Base-by-base conservation (phyloP, 2,888 invertebrate genomes). In the Chrysopilus asiliformis region DNA sequence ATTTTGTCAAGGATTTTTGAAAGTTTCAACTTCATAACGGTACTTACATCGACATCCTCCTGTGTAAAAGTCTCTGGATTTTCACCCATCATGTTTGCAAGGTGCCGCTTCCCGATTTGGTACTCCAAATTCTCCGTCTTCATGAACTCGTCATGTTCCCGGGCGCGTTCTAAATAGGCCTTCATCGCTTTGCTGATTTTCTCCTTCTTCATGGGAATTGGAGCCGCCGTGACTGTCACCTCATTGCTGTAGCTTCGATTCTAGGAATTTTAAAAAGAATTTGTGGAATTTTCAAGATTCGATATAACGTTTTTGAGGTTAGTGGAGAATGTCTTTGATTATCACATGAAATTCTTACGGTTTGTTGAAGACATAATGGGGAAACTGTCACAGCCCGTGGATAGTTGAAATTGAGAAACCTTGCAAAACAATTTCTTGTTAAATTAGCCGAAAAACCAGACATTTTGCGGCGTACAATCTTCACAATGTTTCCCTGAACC, bases 51-150 rank as follows among this genome's bases (percentile, higher is more conserved):
- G 19, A 95, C 72, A 57, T 93, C 86, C 36, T 76, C 71, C 56
- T 94, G 86, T 0, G 83, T 82, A 56, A 97, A 87, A 1, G 72
- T 76, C 52, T 90, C 84, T 0, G 84, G 79, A 67, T 95, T 83
- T 60, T 80, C 79, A 1, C 95, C 95, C 97, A 98, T 98, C 77
- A 98, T 98, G 59, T 94, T 95, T 1, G 98, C 97, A 44, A 98
- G 71, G 67, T 98, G 94, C 20, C 94, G 70, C 58, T 84, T 89
- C 12, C 98, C 98, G 52, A 91, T 78, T 58, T 86, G 79, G 60
- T 76, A 98, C 52, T 93, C 86, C 9, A 72, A 60, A 33, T 71
- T 68, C 60, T 90, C 79, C 43, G 73, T 71, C 51, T 76, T 72
- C 74, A 94, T 84, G 53, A 91, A 87, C 43, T 76, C 72, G 53